These are phyloP conservation scores for Amazona vittata DNA, from an alignment of 2,113 vertebrate genomes.

Conservation along the genomic window DNA sequence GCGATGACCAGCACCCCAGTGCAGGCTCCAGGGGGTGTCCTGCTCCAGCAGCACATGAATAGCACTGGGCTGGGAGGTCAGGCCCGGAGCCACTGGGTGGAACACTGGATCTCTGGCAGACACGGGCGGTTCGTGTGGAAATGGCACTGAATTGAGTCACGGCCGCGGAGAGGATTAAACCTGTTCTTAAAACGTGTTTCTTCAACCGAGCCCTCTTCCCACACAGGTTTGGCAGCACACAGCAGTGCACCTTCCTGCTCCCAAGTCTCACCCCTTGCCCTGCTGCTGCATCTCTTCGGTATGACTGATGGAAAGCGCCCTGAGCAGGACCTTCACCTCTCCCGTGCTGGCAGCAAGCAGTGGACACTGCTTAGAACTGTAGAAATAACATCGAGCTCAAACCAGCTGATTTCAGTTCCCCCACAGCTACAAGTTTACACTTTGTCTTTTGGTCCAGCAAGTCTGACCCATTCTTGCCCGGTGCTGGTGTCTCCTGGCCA, in stretches of 20 bases:
- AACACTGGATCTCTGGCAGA: background rate
- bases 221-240: background rate
- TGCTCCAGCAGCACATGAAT: accelerated
- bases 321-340: background rate
- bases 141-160: background rate
- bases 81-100: accelerated
- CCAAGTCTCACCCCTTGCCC: accelerated
- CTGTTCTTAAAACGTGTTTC: background rate
- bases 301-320: background rate
- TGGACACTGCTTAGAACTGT: background rate
- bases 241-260: background rate
- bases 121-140: accelerated
- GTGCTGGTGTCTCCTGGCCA: background rate
- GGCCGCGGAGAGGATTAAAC: background rate
- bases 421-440: background rate
- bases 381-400: background rate
- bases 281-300: accelerated
- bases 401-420: background rate
- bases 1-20: background rate
- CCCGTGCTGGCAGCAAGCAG: background rate
- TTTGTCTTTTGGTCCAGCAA: background rate
- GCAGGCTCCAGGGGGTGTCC: background rate
- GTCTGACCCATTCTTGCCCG: background rate
- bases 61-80: background rate
- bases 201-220: background rate